phyloP scores from a whole-genome alignment of 2,113 vertebrate species.

The Phainopepla nitens region DNA sequence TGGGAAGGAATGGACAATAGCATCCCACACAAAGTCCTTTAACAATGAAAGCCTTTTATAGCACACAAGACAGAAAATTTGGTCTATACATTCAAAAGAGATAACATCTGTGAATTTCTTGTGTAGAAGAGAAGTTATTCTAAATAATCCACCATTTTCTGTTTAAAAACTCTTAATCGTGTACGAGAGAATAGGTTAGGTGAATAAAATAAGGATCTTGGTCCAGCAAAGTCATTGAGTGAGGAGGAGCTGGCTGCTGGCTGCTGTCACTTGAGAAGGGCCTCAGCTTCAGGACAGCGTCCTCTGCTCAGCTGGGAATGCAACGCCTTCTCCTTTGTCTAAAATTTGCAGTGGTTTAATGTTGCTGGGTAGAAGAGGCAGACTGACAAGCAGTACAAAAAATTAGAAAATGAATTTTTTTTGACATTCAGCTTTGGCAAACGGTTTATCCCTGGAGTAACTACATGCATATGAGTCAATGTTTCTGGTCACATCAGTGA shows the following conservation, averaged over 20 bases:
- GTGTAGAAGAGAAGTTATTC: neutral
- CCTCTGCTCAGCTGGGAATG: rapidly evolving
- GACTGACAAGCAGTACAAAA: neutral
- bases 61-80: neutral
- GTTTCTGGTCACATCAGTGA: neutral
- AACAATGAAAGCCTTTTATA: neutral
- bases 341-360: neutral
- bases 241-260: neutral
- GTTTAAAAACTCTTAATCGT: neutral
- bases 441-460: neutral
- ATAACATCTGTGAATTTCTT: neutral
- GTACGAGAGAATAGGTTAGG: neutral
- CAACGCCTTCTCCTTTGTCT: neutral
- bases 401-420: neutral
- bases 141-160: neutral
- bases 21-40: neutral
- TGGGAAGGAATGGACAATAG: neutral
- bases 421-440: neutral
- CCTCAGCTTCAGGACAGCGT: neutral
- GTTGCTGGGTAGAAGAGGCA: neutral
- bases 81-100: neutral
- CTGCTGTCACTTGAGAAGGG: neutral
- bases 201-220: neutral
- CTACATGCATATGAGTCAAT: rapidly evolving
- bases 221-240: neutral